Percentiles rank a stretch among this genome's conserved stretches.
These are phyloP conservation scores for Stenolophus ochropezus DNA, from an alignment of 2,888 invertebrate species.

Conservation along the genomic window DNA sequence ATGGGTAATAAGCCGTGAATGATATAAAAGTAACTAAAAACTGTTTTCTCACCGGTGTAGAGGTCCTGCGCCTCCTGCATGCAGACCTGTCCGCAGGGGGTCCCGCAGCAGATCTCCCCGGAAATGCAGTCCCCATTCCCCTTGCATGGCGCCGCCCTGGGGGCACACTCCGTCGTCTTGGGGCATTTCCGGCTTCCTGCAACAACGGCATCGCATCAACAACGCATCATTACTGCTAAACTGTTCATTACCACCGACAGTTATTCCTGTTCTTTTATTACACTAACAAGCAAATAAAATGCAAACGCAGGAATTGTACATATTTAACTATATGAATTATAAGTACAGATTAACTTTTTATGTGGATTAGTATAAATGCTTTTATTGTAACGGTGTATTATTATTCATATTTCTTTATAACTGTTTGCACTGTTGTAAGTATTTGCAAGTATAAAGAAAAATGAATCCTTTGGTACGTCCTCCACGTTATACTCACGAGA, in stretches of 20 bases:
- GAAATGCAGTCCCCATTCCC: slow-evolving; percentile 78
- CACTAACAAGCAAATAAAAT: neutral
- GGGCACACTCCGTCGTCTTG: slow-evolving; percentile 75
- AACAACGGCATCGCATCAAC: slow-evolving; percentile 59
- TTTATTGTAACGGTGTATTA: too few relatives aligned
- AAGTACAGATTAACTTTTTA: neutral
- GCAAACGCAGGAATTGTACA: neutral
- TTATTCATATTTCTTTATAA: too few relatives aligned
- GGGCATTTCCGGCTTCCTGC: slow-evolving; percentile 69
- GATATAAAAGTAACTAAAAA: slow-evolving; percentile 34
- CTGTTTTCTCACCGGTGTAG: slow-evolving; percentile 76
- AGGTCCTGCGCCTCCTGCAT: slow-evolving; percentile 78
- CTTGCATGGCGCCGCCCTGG: slow-evolving; percentile 77
- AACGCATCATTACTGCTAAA: slow-evolving; percentile 23
- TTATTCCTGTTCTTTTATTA: slow-evolving; percentile 8
- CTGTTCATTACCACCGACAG: slow-evolving; percentile 15
- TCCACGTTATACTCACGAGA: too few relatives aligned
- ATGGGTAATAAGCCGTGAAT: too few relatives aligned
- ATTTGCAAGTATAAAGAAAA: too few relatives aligned
- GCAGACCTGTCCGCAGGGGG: slow-evolving; percentile 80
- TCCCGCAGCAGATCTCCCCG: slow-evolving; percentile 80
- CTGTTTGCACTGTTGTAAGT: too few relatives aligned
- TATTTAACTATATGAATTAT: neutral
- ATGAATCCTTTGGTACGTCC: too few relatives aligned
- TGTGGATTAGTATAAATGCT: too few relatives aligned